phyloP scores from a whole-genome alignment of 2,888 invertebrate species.

The Stenodera caucasica region DNA sequence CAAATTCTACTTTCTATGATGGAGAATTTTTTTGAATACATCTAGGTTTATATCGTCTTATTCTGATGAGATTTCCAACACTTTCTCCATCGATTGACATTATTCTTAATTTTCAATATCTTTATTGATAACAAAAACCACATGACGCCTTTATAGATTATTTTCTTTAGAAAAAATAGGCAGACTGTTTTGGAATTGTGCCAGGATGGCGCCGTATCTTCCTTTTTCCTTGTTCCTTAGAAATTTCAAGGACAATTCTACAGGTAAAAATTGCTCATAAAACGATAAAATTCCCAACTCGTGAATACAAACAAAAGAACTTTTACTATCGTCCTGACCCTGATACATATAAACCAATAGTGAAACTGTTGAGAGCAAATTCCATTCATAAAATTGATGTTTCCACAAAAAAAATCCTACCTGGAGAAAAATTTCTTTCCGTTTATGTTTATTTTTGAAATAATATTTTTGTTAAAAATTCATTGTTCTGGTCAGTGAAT shows the following conservation, averaged over 20 bases:
- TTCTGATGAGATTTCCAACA: background rate
- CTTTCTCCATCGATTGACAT: background rate
- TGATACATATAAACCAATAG: conserved; percentile 11
- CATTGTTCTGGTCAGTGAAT: conserved; percentile 15
- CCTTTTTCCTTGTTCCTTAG: background rate
- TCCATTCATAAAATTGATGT: conserved; percentile 9
- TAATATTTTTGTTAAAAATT: background rate
- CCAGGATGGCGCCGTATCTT: background rate
- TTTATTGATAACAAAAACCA: too few species aligned
- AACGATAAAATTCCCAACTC: background rate
- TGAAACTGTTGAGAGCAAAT: background rate
- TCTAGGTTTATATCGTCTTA: too few species aligned
- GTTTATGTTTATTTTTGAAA: too few species aligned
- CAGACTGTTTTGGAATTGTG: background rate
- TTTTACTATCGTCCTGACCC: conserved; percentile 24
- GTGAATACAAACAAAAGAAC: conserved; percentile 13
- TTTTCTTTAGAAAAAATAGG: background rate
- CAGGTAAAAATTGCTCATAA: background rate
- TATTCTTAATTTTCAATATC: too few species aligned
- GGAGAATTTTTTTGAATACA: too few species aligned
- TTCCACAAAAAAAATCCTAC: background rate
- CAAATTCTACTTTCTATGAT: too few species aligned
- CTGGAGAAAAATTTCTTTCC: too few species aligned
- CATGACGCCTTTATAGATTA: background rate
- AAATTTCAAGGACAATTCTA: background rate